phyloP scores from a whole-genome alignment of 92 coral and sea anemone species.

The Galaxea fascicularis region DNA sequence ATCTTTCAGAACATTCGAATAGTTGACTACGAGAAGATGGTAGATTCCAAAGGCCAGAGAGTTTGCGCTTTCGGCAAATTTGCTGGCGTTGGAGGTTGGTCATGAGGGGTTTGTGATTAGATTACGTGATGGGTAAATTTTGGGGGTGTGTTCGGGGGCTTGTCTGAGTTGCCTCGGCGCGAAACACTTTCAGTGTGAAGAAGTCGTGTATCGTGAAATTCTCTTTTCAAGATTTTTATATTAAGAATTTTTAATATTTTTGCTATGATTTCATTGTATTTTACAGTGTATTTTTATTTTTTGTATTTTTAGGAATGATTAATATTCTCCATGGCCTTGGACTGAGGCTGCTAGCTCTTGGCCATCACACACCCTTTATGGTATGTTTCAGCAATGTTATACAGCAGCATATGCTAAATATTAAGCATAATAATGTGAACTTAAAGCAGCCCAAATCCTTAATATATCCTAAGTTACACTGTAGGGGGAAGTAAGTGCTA shows the following conservation, averaged over 20 bases:
- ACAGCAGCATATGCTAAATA: background rate
- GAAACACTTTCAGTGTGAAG: background rate
- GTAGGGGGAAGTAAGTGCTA: no score
- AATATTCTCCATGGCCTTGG: conserved; percentile 97
- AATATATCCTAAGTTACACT: no score
- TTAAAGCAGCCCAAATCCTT: background rate
- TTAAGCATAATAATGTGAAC: background rate
- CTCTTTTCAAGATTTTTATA: no score
- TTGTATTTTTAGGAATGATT: conserved; percentile 90
- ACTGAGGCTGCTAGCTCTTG: conserved; percentile 91
- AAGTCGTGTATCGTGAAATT: background rate
- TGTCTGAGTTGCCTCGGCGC: background rate
- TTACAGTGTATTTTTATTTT: background rate
- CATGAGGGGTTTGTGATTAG: background rate
- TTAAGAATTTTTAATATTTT: background rate
- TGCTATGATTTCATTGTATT: background rate
- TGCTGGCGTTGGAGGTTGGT: conserved; percentile 99
- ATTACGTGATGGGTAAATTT: background rate
- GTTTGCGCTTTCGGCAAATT: conserved; percentile 99
- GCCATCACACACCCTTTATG: conserved; percentile 99
- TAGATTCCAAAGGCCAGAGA: conserved; percentile 89
- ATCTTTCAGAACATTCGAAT: conserved; percentile 84
- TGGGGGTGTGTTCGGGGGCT: conserved; percentile 55
- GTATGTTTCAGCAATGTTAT: background rate
- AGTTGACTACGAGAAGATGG: conserved; percentile 97